Base-by-base conservation (phyloP, 2,888 invertebrate genomes). In the Cotesia congregata region DNA sequence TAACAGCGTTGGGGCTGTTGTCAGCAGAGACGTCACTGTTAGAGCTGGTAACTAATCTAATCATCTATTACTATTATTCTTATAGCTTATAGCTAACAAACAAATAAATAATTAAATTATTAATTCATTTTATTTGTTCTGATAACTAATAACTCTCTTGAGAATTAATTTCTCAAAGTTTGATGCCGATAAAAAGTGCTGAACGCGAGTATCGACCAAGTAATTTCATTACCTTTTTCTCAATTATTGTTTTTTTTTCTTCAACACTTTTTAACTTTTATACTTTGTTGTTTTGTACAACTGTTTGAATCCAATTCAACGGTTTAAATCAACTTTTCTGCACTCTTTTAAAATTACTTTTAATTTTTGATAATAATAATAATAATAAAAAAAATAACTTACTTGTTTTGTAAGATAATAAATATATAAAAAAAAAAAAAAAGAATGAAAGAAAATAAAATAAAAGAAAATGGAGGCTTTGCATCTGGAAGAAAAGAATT, bases 1-100 rank as follows among this genome's bases (percentile, higher is more conserved):
- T 83, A 95, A 95, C 90, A 90, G 92, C 81, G 93, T 95, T 77
- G 96, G 96, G 60, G 92, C 92, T 74, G 93, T 97, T 73, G 92
- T 97, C 83, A 97, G 97, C 85, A 93, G 95, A 83, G 95, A 95
- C 88, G 95, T 97, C 83, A 95, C 95, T 86, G 94, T 97, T 75
- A 94, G 96, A 90, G 97, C 97, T 86, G 97, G 97, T 98, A 91
- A 92, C 92, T 90, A 50, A 50, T 12, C 9, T 50, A 50, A 12
- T 82, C 30, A 30, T 30, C 30, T 30, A 30, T 30, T 30, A 30
- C 3, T 38, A 15, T 30, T 74, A 12, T 15, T 20, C 41, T 60
- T 60, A 50, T 50, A 30, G 2, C 41, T 60, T 60, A 50, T 50
- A 30, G 2, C 3, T 3, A 30, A 30, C 12, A 50, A 50, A 9